Conservation (phyloP, 2,888 invertebrate genomes). For the Leptodirus hochenwartii region DNA sequence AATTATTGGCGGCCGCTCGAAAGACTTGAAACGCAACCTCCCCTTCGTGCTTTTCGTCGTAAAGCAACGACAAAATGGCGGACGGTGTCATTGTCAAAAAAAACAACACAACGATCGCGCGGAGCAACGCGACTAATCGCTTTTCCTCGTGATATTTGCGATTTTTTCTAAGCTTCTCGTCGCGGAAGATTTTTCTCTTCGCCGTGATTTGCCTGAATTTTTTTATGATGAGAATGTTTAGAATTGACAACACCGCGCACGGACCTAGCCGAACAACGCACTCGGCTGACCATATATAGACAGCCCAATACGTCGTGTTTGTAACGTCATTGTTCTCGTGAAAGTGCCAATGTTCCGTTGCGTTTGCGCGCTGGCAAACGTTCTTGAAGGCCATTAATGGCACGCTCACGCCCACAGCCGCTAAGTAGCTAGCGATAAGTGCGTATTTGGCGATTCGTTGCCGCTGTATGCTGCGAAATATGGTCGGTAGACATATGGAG, state of each 20-base stretch:
- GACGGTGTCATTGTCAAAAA: slow-evolving; percentile 15
- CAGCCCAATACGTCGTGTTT: slow-evolving; percentile 12
- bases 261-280: slow-evolving; percentile 12
- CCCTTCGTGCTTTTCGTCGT: slow-evolving; percentile 10
- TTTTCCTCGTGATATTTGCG: slow-evolving; percentile 14
- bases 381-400: slow-evolving; percentile 12
- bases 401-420: slow-evolving; percentile 10
- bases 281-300: slow-evolving; percentile 12
- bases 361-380: slow-evolving; percentile 9
- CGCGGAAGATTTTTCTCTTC: slow-evolving; percentile 11
- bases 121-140: slow-evolving; percentile 12
- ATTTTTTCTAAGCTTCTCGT: slow-evolving; percentile 8
- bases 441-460: slow-evolving; percentile 11
- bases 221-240: slow-evolving; percentile 13
- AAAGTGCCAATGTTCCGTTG: slow-evolving; percentile 9
- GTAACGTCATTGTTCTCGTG: slow-evolving; percentile 13
- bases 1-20: slow-evolving; percentile 13
- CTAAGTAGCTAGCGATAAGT: slow-evolving; percentile 10
- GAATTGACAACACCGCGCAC: slow-evolving; percentile 11
- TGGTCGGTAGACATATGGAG: slow-evolving; percentile 13
- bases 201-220: slow-evolving; percentile 12
- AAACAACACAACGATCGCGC: slow-evolving; percentile 13
- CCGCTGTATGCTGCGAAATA: slow-evolving; percentile 12
- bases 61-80: slow-evolving; percentile 13
- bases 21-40: slow-evolving; percentile 12